phyloP scores from a whole-genome alignment of 2,113 vertebrate genomes.

The Otocyon megalotis region DNA sequence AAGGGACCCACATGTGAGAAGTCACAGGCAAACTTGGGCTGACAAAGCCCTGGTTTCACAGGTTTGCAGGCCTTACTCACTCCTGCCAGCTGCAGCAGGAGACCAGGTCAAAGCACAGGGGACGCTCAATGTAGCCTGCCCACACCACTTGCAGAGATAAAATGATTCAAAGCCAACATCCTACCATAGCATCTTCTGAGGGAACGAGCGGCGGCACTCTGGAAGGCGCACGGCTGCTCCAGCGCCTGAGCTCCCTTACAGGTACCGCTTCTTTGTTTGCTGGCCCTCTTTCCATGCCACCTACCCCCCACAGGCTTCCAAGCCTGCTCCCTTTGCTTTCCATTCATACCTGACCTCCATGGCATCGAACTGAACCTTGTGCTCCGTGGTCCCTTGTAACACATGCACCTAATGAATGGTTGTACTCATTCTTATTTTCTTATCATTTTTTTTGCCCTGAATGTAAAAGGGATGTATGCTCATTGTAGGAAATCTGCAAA shows the following conservation, averaged over 20 bases:
- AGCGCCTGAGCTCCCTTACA: background rate
- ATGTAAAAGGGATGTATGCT: background rate
- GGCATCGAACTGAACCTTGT: rapidly evolving
- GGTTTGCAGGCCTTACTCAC: background rate
- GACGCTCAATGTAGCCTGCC: rapidly evolving
- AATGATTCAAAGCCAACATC: background rate
- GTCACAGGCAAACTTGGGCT: background rate
- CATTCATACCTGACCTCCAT: background rate
- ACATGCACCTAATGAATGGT: rapidly evolving
- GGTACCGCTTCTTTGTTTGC: background rate
- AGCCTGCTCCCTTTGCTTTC: background rate
- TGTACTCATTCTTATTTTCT: background rate
- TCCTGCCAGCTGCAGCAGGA: background rate
- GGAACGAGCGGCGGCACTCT: background rate
- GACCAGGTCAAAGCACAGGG: background rate
- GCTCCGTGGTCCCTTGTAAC: background rate
- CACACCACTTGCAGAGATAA: background rate
- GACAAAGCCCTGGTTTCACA: background rate
- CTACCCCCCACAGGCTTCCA: background rate
- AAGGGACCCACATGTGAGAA: background rate
- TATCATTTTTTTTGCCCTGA: background rate
- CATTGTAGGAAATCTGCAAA: background rate
- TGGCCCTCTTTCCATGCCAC: background rate
- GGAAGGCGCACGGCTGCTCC: background rate
- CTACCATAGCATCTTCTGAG: background rate